Base-by-base conservation (phyloP, 2,113 vertebrate genomes). In the Malurus melanocephalus region DNA sequence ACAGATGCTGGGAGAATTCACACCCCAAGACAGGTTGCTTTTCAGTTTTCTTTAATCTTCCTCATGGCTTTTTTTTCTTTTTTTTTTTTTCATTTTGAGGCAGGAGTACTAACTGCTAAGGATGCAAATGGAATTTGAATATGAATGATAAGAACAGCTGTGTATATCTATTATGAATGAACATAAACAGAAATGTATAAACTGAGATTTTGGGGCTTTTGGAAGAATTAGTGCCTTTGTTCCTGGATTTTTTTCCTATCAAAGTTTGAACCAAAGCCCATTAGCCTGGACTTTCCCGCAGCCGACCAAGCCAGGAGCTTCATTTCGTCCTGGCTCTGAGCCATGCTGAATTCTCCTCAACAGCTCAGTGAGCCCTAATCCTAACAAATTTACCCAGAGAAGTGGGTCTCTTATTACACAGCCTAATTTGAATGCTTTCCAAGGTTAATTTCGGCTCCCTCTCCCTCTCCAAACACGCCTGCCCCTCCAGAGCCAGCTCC, bases 171-270 rank as follows among this genome's bases (percentile, higher is more conserved):
- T 96, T 96, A 96, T 95, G 95, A 96, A 96, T 93, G 92, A 96
- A 96, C 90, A 96, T 96, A 96, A 96, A 96, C 96, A 96, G 88
- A 96, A 96, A 96, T 95, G 95, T 95, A 96, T 96, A 96, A 96
- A 96, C 95, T 95, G 92, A 96, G 96, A 95, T 96, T 96, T 75
- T n/a, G 94, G 90, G 93, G 96, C 95, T 96, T 96, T 96, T 91
- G 95, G 94, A 96, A 96, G 96, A 96, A 96, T 96, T 96, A 96
- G 91, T 94, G 91, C 92, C 96, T 96, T 96, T 96, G 96, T 96
- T 96, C 96, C 95, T 94, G 95, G 95, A 96, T 96, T 95, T 96
- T 94, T 94, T 95, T 90, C 89, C 91, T 95, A 96, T 96, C 96
- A 95, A 91, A 94, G 92, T 88, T 95, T 96, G 95, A 96, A 96